Conservation (phyloP, 2,888 invertebrate species). For the Eristalis pertinax region DNA sequence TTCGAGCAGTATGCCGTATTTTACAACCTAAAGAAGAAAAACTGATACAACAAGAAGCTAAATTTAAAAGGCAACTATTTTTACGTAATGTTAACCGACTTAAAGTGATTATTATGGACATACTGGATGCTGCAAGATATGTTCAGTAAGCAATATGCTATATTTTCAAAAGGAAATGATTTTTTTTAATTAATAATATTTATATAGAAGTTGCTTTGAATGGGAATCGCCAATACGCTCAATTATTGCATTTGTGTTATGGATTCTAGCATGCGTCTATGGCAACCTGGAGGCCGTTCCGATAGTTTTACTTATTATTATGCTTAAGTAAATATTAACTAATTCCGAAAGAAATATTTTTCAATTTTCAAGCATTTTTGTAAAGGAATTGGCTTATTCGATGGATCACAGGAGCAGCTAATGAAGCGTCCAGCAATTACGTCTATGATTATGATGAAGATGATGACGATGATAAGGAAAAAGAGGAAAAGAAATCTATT, state of each 20-base stretch:
- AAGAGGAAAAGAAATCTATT: conserved; percentile 97
- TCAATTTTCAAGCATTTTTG: not conserved
- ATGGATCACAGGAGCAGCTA: conserved; percentile 78
- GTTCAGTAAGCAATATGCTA: conserved; percentile 88
- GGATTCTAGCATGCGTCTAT: conserved; percentile 94
- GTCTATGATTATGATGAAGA: conserved; percentile 88
- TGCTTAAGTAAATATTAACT: conserved; percentile 83
- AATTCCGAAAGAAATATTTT: not conserved
- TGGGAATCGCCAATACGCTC: conserved; percentile 97
- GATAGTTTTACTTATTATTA: conserved; percentile 89
- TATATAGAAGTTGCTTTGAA: conserved; percentile 94
- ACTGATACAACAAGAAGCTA: conserved; percentile 95
- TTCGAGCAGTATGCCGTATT: conserved; percentile 94
- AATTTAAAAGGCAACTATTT: conserved; percentile 97
- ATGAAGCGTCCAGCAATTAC: conserved; percentile 80
- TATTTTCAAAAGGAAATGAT: not conserved
- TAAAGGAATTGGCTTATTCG: conserved; percentile 81
- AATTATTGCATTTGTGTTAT: conserved; percentile 90
- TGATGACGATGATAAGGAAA: conserved; percentile 95
- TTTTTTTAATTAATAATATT: not conserved
- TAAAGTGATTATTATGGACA: conserved; percentile 93
- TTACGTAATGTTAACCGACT: conserved; percentile 96
- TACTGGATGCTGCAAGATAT: conserved; percentile 94
- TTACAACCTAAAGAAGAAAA: conserved; percentile 98
- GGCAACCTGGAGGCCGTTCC: conserved; percentile 98